phyloP scores from a whole-genome alignment of 2,113 vertebrate species.

The Protobothrops mucrosquamatus region DNA sequence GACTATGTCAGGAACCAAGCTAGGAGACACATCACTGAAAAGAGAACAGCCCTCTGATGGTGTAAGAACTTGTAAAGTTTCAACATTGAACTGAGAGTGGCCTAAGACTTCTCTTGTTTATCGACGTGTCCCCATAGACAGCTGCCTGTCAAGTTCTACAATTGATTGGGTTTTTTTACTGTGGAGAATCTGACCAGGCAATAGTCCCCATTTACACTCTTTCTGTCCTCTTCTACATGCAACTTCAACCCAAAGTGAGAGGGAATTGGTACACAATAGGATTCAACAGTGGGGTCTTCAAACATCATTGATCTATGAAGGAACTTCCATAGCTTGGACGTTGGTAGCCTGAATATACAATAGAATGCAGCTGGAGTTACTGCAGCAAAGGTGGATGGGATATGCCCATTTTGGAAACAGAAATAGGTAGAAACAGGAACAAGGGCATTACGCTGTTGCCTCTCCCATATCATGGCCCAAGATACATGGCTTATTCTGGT shows the following conservation, averaged over 20 bases:
- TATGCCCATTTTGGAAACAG: not conserved
- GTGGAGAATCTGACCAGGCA: not conserved
- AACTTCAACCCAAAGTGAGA: not conserved
- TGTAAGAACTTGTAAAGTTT: not conserved
- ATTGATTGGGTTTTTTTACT: not conserved
- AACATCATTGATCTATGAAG: not conserved
- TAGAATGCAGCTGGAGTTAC: no score
- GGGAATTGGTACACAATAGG: not conserved
- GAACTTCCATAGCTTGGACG: not conserved
- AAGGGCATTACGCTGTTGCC: not conserved
- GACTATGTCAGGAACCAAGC: not conserved
- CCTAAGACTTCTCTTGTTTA: not conserved
- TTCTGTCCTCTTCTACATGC: not conserved
- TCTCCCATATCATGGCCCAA: not conserved
- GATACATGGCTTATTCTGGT: not conserved
- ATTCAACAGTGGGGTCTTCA: not conserved
- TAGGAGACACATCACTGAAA: not conserved
- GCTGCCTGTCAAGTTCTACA: not conserved
- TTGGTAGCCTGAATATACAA: no score
- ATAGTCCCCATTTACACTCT: not conserved
- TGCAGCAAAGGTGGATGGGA: not conserved
- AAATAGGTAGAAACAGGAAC: not conserved
- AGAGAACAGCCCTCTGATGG: not conserved
- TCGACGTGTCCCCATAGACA: not conserved
- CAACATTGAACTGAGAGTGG: not conserved